Conservation (phyloP, 2,888 invertebrate species). For the Lasioglossum villosulum region DNA sequence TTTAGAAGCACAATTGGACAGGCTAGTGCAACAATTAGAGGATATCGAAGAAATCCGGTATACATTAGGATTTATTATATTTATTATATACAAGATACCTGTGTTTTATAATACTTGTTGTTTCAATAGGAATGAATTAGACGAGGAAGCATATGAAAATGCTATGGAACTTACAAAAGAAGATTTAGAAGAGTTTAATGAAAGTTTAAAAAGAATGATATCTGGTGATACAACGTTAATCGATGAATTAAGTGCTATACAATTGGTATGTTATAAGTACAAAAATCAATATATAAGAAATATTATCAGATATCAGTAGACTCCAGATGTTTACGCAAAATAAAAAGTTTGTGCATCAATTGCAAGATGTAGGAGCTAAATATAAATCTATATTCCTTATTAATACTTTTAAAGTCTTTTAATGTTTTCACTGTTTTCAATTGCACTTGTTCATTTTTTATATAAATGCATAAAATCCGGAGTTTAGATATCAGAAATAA, state of each 20-base stretch:
- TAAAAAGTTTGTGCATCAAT: no score
- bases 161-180: conserved; percentile 89
- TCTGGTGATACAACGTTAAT: conserved; percentile 89
- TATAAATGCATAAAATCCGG: no score
- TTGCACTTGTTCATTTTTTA: no score
- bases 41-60: conserved; percentile 90
- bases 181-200: conserved; percentile 89
- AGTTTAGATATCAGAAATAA: neutral
- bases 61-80: conserved; percentile 75
- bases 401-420: no score
- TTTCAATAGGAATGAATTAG: conserved; percentile 87
- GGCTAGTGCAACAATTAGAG: conserved; percentile 89
- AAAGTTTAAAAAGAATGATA: conserved; percentile 87
- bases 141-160: conserved; percentile 88
- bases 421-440: no score
- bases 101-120: neutral
- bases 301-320: neutral
- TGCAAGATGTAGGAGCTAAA: no score
- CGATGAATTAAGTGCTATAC: conserved; percentile 88
- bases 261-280: conserved; percentile 85
- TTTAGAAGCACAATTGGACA: conserved; percentile 88
- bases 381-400: no score
- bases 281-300: neutral
- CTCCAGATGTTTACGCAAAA: no score
- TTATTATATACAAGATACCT: neutral